Conservation (phyloP, 2,797 vertebrate genomes). For the Arnoldichthys spilopterus region DNA sequence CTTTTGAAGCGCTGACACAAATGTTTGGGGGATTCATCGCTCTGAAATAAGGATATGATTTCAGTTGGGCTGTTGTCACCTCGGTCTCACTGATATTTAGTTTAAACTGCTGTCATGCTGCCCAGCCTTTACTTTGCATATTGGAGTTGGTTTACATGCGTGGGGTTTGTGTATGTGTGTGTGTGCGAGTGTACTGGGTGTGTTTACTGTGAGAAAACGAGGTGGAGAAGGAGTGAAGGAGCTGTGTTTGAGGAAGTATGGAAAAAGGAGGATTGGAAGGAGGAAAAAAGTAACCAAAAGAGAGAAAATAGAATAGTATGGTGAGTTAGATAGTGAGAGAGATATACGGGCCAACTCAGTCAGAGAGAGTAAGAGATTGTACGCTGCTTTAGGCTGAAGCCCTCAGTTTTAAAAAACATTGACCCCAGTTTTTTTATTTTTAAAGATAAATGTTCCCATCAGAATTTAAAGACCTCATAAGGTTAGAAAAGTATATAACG, state of each 20-base stretch:
- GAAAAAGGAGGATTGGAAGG: constrained; percentile 2
- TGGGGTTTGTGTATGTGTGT: not conserved
- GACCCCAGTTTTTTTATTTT: not conserved
- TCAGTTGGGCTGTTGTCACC: constrained; percentile 34
- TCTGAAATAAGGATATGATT: constrained; percentile 46
- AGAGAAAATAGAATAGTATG: not conserved
- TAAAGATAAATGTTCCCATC: not conserved
- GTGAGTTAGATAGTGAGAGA: not conserved
- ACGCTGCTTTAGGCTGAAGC: too few species aligned
- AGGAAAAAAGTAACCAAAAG: not conserved
- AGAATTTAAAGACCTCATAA: not conserved
- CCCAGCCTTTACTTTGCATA: constrained; percentile 24
- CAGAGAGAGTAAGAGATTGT: not conserved
- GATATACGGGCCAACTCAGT: not conserved
- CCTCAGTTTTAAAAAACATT: too few species aligned
- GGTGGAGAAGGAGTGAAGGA: not conserved
- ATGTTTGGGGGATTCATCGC: constrained; percentile 24
- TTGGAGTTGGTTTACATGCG: constrained; percentile 10
- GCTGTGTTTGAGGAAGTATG: not conserved
- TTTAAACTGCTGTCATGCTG: constrained; percentile 26
- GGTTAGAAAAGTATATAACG: too few species aligned
- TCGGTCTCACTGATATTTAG: constrained; percentile 46
- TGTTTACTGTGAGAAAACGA: constrained; percentile 20
- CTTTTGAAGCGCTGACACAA: constrained; percentile 20
- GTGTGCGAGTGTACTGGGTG: not conserved